Percentiles rank a stretch among this genome's conserved stretches.
Evolutionary conservation across 2,888 invertebrate species (phyloP).

Genomic region (Phortica magna): DNA sequence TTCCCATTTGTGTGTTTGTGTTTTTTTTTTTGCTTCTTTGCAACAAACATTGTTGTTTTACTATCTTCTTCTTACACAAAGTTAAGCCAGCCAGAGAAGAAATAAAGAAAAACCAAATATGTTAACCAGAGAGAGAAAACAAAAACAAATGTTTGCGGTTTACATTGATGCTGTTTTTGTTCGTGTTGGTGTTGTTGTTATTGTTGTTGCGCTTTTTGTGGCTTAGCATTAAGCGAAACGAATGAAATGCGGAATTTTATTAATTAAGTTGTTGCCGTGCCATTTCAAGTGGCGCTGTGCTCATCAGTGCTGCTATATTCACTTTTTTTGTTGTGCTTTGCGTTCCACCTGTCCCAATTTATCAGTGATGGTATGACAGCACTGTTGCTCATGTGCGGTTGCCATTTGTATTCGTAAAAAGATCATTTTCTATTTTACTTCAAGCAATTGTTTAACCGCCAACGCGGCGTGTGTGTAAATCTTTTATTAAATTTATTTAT

Average conservation of each 20-base stretch:
- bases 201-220: background rate
- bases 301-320: too few relatives aligned
- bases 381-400: background rate
- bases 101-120: constrained; percentile 8
- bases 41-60: background rate
- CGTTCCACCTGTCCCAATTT: too few relatives aligned
- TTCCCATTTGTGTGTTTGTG: constrained; percentile 11
- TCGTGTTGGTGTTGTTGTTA: too few relatives aligned
- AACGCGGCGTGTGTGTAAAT: background rate
- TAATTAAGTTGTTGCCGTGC: constrained; percentile 19
- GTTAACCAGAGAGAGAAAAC: background rate
- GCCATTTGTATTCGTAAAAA: background rate
- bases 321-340: too few relatives aligned
- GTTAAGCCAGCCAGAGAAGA: background rate
- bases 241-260: constrained; percentile 26
- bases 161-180: background rate
- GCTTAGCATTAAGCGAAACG: background rate
- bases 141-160: constrained; percentile 25
- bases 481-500: background rate
- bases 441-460: background rate
- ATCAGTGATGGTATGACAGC: too few relatives aligned
- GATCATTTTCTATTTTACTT: background rate
- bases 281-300: too few relatives aligned
- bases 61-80: constrained; percentile 1
- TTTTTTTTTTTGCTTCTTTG: constrained; percentile 9